Evolutionary conservation across 2,888 invertebrate species (phyloP).

Genomic region (Magallana nippona): DNA sequence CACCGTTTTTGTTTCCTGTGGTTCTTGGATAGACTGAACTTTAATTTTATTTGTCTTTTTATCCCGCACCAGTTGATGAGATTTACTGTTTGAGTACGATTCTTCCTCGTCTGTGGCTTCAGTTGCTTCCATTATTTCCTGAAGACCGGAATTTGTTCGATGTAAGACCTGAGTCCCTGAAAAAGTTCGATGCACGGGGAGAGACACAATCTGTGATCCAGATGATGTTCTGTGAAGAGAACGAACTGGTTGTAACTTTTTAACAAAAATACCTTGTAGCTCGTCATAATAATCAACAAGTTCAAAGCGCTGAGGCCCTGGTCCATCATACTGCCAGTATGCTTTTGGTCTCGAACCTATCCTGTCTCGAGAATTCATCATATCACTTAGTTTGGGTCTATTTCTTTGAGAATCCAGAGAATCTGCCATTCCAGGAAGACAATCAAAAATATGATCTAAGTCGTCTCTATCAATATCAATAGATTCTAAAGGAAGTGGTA

Average conservation of each 20-base stretch:
- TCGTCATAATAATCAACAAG: slow-evolving; percentile 66
- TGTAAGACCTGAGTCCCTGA: slow-evolving; percentile 51
- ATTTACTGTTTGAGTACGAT: neutral
- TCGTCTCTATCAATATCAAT: slow-evolving; percentile 59
- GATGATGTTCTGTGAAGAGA: slow-evolving; percentile 46
- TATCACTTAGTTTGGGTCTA: slow-evolving; percentile 55
- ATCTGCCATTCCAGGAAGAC: slow-evolving; percentile 66
- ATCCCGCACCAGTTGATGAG: neutral
- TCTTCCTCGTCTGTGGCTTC: slow-evolving; percentile 47
- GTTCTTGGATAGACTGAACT: slow-evolving; percentile 39
- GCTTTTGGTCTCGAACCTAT: slow-evolving; percentile 18
- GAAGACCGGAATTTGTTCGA: slow-evolving; percentile 49
- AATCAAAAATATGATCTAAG: slow-evolving; percentile 63
- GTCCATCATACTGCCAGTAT: slow-evolving; percentile 51
- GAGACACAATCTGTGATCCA: slow-evolving; percentile 42
- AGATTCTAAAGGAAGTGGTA: slow-evolving; percentile 61
- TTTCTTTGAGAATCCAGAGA: slow-evolving; percentile 52
- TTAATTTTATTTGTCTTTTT: slow-evolving; percentile 42
- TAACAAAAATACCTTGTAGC: slow-evolving; percentile 59
- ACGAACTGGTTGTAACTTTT: slow-evolving; percentile 46
- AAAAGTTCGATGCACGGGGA: slow-evolving; percentile 48
- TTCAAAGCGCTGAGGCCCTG: slow-evolving; percentile 59
- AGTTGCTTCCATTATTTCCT: slow-evolving; percentile 49
- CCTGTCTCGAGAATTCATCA: slow-evolving; percentile 55
- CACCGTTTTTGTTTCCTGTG: slow-evolving; percentile 15